Evolutionary conservation across 2,888 invertebrate species (phyloP).

Genomic region (Cryptocephalus primarius): DNA sequence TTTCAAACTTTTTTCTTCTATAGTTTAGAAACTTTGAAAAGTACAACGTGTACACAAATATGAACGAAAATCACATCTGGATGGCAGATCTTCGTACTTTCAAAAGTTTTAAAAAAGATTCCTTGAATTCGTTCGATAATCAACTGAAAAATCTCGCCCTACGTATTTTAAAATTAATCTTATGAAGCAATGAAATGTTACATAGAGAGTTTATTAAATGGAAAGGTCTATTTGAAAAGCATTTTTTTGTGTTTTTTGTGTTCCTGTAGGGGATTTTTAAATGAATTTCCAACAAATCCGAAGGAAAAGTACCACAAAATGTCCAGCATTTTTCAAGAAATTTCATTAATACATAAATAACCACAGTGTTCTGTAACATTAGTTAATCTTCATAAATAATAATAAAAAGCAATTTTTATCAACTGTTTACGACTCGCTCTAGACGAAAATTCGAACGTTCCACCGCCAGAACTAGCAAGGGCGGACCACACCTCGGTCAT

Average conservation of each 20-base stretch:
- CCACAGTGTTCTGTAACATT: conserved; percentile 24
- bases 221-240: neutral
- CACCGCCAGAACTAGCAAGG: conserved; percentile 7
- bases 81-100: conserved; percentile 29
- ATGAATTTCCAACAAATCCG: neutral
- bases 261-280: neutral
- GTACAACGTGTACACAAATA: conserved; percentile 21
- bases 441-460: conserved; percentile 15
- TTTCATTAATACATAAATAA: conserved; percentile 19
- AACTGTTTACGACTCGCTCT: conserved; percentile 11
- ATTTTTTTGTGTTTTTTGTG: neutral
- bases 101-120: conserved; percentile 19
- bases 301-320: conserved; percentile 8
- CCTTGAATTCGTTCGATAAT: neutral
- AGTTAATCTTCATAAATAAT: conserved; percentile 24
- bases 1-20: conserved; percentile 19
- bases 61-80: conserved; percentile 16
- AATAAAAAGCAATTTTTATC: conserved; percentile 27
- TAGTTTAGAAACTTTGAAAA: conserved; percentile 25
- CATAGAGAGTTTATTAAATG: neutral
- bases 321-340: conserved; percentile 20
- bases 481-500: too few relatives aligned
- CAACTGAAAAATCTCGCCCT: neutral
- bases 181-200: too few relatives aligned
- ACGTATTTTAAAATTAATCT: too few relatives aligned